Evolutionary conservation across 2,797 vertebrate genomes (phyloP).

Genomic region (Amniataba percoides): DNA sequence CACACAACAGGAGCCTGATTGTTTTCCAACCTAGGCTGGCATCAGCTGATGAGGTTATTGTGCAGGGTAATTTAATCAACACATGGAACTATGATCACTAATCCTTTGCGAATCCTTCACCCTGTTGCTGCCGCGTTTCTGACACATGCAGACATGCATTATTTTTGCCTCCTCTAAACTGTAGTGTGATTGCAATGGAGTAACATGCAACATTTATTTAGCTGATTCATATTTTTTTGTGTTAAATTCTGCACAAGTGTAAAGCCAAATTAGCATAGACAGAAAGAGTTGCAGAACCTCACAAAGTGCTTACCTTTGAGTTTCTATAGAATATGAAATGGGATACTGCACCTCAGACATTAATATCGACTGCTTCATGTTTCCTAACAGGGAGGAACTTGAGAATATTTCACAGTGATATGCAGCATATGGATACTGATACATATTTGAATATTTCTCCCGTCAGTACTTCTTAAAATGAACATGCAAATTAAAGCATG

Average conservation of each 20-base stretch:
- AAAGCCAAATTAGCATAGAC: not conserved
- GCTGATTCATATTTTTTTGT: not conserved
- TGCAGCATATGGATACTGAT: not conserved
- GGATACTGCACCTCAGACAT: not conserved
- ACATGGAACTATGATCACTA: slow-evolving; percentile 3
- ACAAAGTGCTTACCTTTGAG: not conserved
- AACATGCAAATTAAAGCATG: not conserved
- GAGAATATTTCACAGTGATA: not conserved
- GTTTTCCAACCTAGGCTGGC: not conserved
- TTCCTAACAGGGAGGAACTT: not conserved
- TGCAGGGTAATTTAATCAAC: slow-evolving; percentile 7
- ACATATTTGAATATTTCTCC: not conserved
- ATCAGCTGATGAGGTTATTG: slow-evolving; percentile 20
- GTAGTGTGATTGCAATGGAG: not conserved
- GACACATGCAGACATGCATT: too few relatives aligned
- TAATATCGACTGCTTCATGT: not conserved
- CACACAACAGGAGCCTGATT: not conserved
- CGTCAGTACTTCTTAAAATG: not conserved
- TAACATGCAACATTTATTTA: not conserved
- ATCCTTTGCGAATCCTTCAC: slow-evolving; percentile 7
- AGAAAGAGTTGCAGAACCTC: not conserved
- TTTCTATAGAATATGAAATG: not conserved
- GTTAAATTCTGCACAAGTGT: not conserved
- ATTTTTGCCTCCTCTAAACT: not conserved
- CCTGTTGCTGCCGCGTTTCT: not conserved